Evolutionary conservation across 2,113 vertebrate species (phyloP).

Genomic region (Bufo bufo): DNA sequence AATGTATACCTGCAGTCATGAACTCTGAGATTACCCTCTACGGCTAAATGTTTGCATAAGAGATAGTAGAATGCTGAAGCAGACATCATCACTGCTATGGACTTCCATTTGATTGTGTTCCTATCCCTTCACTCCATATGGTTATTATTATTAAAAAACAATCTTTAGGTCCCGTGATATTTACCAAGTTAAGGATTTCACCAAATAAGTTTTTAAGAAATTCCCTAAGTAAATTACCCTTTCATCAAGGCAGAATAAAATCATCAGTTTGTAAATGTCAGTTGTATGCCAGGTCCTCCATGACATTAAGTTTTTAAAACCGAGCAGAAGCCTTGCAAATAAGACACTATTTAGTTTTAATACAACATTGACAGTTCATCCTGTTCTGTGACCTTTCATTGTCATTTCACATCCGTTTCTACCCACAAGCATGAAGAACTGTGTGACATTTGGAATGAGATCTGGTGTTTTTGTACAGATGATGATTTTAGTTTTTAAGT

Average conservation of each 20-base stretch:
- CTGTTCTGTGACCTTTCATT: constrained; percentile 64
- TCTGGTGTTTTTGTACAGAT: constrained; percentile 1
- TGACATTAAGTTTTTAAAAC: constrained; percentile 67
- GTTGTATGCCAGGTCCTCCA: constrained; percentile 52
- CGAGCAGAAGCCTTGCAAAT: constrained; percentile 60
- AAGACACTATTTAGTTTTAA: constrained; percentile 67
- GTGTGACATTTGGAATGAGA: constrained; percentile 63
- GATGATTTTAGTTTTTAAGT: constrained; percentile 57
- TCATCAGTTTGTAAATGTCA: constrained; percentile 62
- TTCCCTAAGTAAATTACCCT: constrained; percentile 48
- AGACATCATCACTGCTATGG: background rate
- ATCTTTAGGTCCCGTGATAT: background rate
- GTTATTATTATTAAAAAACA: background rate
- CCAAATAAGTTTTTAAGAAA: background rate
- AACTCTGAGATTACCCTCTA: background rate
- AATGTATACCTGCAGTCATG: background rate
- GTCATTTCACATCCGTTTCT: constrained; percentile 64
- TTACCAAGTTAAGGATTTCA: background rate
- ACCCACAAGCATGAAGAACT: constrained; percentile 59
- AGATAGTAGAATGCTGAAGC: background rate
- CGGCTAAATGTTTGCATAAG: background rate
- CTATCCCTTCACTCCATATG: background rate
- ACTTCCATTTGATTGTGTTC: background rate
- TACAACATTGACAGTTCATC: constrained; percentile 61
- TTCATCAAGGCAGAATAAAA: constrained; percentile 57